These are phyloP conservation scores for Drosophila mercatorum DNA, from an alignment of 2,888 invertebrate genomes.

Conservation along the genomic window DNA sequence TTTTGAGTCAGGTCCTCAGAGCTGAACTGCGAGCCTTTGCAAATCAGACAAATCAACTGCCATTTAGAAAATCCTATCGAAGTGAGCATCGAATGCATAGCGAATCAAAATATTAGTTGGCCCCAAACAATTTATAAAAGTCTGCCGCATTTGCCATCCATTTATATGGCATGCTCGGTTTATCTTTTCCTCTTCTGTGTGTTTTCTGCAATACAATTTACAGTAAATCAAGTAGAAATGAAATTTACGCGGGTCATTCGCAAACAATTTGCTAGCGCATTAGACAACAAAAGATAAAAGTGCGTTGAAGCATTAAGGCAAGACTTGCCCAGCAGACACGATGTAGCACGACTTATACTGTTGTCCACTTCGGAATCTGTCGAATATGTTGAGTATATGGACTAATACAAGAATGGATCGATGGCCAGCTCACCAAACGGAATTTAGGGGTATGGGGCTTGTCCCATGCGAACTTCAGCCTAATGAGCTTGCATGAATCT, in stretches of 20 bases:
- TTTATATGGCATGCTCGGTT: constrained; percentile 37
- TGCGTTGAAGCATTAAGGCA: constrained; percentile 65
- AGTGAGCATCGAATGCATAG: constrained; percentile 34
- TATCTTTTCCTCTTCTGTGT: constrained; percentile 31
- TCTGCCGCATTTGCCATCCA: constrained; percentile 49
- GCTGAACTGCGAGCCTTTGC: background rate
- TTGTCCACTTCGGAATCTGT: background rate
- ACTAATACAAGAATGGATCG: constrained; percentile 36
- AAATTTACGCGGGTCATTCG: constrained; percentile 79
- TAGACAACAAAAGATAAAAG: constrained; percentile 68
- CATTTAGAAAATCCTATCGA: constrained; percentile 20
- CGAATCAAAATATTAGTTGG: constrained; percentile 38
- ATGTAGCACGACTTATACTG: constrained; percentile 30
- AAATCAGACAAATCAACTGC: constrained; percentile 50
- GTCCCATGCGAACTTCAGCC: constrained; percentile 56
- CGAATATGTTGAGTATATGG: constrained; percentile 31
- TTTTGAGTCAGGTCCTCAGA: background rate
- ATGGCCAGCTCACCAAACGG: constrained; percentile 32
- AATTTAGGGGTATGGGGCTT: constrained; percentile 29
- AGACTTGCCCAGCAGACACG: constrained; percentile 25
- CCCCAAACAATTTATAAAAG: constrained; percentile 63
- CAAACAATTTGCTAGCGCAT: constrained; percentile 73
- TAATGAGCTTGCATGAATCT: constrained; percentile 78
- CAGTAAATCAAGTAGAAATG: constrained; percentile 73
- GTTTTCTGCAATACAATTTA: constrained; percentile 62